Conservation (phyloP, 2,113 vertebrate genomes). For the Pao palembangensis region DNA sequence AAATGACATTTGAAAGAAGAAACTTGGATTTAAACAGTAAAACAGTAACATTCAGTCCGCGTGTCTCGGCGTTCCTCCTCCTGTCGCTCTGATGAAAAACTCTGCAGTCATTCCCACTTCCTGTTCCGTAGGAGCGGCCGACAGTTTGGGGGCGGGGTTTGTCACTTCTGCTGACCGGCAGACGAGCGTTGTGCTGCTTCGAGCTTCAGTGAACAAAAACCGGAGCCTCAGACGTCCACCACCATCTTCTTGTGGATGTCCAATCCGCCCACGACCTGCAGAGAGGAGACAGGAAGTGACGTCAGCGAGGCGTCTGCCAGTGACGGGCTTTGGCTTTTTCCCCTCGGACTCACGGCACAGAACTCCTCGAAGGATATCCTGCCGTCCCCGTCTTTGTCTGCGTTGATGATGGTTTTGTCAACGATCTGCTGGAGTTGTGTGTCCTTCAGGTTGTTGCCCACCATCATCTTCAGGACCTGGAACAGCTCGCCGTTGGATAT, state of each 20-base stretch:
- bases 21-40: no score
- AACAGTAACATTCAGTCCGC: no score
- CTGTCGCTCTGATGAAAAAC: no score
- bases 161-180: no score
- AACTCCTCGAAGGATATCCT: slow-evolving; percentile 96
- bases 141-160: no score
- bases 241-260: slow-evolving; percentile 99
- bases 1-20: no score
- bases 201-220: slow-evolving; percentile 13
- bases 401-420: slow-evolving; percentile 97
- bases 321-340: no score
- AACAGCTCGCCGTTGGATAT: slow-evolving; percentile 96
- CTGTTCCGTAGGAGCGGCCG: no score
- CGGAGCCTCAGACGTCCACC: slow-evolving; percentile 83
- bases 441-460: slow-evolving; percentile 95
- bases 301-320: neutral
- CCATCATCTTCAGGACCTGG: slow-evolving; percentile 97
- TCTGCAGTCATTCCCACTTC: no score
- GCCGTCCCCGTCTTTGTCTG: slow-evolving; percentile 93
- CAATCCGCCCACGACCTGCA: slow-evolving; percentile 91
- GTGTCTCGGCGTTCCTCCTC: no score
- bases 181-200: neutral
- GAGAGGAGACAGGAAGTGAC: slow-evolving; percentile 38
- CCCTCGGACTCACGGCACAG: slow-evolving; percentile 82
- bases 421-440: slow-evolving; percentile 96